phyloP scores from a whole-genome alignment of 2,888 invertebrate genomes.

The Papilio demoleus region DNA sequence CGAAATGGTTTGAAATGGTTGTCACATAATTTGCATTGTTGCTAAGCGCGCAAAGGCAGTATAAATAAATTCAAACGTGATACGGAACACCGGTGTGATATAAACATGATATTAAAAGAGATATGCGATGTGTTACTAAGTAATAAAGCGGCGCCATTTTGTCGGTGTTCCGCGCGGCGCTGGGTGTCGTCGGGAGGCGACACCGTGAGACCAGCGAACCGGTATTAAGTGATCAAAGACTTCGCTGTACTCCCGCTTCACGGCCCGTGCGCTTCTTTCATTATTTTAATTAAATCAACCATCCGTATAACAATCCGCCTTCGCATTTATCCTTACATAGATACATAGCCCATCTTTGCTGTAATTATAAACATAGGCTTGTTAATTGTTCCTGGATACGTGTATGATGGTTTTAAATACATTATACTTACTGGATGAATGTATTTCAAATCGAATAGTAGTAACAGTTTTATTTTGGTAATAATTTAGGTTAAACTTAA shows the following conservation, averaged over 20 bases:
- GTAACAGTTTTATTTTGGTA: no score
- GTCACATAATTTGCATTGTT: not conserved
- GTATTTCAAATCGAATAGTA: not conserved
- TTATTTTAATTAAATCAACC: conserved; percentile 67
- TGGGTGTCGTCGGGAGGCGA: conserved; percentile 64
- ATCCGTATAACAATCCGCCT: conserved; percentile 68
- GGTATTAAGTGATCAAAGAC: conserved; percentile 77
- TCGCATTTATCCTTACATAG: conserved; percentile 41
- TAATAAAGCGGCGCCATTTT: conserved; percentile 83
- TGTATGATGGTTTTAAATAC: not conserved
- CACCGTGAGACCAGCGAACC: conserved; percentile 71
- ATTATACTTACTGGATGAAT: not conserved
- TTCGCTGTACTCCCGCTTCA: conserved; percentile 71
- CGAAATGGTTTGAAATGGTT: not conserved
- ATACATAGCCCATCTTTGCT: conserved; percentile 42
- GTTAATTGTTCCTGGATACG: not conserved
- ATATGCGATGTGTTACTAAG: conserved; percentile 82
- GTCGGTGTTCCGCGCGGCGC: conserved; percentile 71
- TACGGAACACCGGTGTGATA: not conserved
- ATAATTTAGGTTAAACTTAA: no score
- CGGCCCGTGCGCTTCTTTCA: conserved; percentile 72
- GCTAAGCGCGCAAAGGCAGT: not conserved
- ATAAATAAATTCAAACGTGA: not conserved
- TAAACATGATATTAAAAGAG: conserved; percentile 78
- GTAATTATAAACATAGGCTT: not conserved